Evolutionary conservation across 2,113 vertebrate genomes (phyloP), one percentile per base, ranked within the genome.

Genomic region (Ariopsis seemanni): DNA sequence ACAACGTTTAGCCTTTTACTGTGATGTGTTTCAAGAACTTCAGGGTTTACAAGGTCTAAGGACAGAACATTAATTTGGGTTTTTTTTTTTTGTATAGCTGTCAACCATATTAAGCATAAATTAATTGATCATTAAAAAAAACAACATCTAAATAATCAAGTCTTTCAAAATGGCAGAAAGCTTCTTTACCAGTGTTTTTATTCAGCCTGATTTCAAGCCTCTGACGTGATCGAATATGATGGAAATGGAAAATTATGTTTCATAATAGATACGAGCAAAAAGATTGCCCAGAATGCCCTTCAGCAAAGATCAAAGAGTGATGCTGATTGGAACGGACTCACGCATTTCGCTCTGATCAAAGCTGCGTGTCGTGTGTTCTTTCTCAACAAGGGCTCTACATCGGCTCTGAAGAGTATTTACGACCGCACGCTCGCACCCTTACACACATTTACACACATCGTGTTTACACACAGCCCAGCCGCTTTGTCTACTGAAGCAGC

Each of bases 291-390:
- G 74, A 55, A 84, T 74, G 87, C 85, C 87, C 87, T 90, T 78
- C 58, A 82, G 85, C 87, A 82, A 62, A 90, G 89, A 90, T 90
- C 77, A 90, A 89, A 90, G 89, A 86, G 74, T 75, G 67, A 90
- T 86, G 85, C 85, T 85, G 87, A 90, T 85, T 81, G 30, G 63
- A 87, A 86, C 42, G 80, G 60, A 88, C 77, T 18, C 1, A 18
- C 74, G 57, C 42, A 8, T 86, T 81, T 88, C 57, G 20, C 81
- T n/a, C 55, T 88, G 87, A 90, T 90, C 89, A 90, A 90, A 90
- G 87, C 82, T 81, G 75, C 25, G 74, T 50, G 57, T 82, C 67
- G 25, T 65, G 58, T 83, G 69, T 88, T 86, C 84, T 86, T 55
- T 88, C 60, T 87, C 67, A 78, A 90, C 48, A 87, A 86, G 74